These are phyloP conservation scores for Poecilobothrus nobilitatus DNA, from an alignment of 2,888 invertebrate genomes.

Conservation along the genomic window DNA sequence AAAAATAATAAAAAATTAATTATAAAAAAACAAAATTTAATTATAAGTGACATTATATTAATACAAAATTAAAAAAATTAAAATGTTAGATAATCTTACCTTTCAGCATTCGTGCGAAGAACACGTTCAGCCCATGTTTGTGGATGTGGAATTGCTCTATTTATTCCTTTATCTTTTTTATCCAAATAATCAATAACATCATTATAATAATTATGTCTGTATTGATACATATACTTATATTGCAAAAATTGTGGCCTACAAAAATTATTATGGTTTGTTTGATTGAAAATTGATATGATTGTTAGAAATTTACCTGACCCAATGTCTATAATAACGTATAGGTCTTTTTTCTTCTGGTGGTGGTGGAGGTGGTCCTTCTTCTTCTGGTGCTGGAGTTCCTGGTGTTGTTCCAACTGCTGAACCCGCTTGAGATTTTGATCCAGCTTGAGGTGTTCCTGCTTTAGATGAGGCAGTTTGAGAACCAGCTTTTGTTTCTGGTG, in stretches of 20 bases:
- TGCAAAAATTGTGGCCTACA: constrained; percentile 68
- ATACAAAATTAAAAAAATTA: too few species aligned
- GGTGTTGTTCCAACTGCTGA: constrained; percentile 32
- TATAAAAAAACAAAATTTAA: not conserved
- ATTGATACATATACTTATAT: constrained; percentile 75
- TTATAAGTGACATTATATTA: too few species aligned
- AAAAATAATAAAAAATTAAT: not conserved
- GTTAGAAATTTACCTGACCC: constrained; percentile 61
- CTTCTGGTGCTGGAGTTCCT: constrained; percentile 22
- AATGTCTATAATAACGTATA: constrained; percentile 64
- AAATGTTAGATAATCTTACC: constrained; percentile 26
- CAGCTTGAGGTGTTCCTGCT: constrained; percentile 35
- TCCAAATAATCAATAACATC: constrained; percentile 77
- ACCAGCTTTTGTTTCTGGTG: constrained; percentile 20
- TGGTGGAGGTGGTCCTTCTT: constrained; percentile 44
- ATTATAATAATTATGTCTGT: constrained; percentile 77
- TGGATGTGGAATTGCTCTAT: constrained; percentile 63
- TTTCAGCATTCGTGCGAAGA: constrained; percentile 55
- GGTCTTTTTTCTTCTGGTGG: constrained; percentile 49
- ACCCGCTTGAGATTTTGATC: constrained; percentile 44
- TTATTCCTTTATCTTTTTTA: constrained; percentile 59
- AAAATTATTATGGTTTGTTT: too few species aligned
- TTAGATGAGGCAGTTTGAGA: constrained; percentile 27
- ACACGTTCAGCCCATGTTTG: constrained; percentile 82
- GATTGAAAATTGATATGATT: constrained; percentile 14